phyloP scores from a whole-genome alignment of 2,888 invertebrate species.

The Ennomos erosarius region DNA sequence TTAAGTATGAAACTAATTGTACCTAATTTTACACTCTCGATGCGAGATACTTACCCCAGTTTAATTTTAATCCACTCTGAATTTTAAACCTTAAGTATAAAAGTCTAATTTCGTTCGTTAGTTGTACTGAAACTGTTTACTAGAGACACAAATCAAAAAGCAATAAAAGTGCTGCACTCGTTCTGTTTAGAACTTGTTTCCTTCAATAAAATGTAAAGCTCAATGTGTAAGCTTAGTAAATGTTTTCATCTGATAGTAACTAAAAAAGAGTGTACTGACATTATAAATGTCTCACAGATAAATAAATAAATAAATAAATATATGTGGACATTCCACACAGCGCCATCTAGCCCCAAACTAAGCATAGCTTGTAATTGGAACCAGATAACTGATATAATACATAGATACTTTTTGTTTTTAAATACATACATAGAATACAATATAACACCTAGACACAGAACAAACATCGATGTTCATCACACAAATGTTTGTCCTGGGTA shows the following conservation, averaged over 20 bases:
- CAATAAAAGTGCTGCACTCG: slow-evolving; percentile 71
- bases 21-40: slow-evolving; percentile 23
- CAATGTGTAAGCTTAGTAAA: slow-evolving; percentile 44
- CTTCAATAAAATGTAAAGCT: slow-evolving; percentile 64
- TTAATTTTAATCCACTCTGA: background rate
- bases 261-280: background rate
- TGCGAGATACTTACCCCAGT: slow-evolving; percentile 12
- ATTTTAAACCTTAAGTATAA: background rate
- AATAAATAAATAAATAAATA: no score
- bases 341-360: no score
- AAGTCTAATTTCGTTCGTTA: slow-evolving; percentile 9
- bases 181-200: slow-evolving; percentile 73
- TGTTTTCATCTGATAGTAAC: background rate
- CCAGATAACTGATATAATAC: no score
- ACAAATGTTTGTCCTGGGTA: no score
- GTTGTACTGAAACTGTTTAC: slow-evolving; percentile 50
- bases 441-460: no score
- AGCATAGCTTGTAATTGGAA: no score
- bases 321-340: no score
- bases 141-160: slow-evolving; percentile 70
- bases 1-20: slow-evolving; percentile 29
- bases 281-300: no score
- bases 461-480: no score
- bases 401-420: no score
- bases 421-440: no score